Percentiles rank a stretch among this genome's conserved stretches.
Evolutionary conservation across 2,888 invertebrate species (phyloP).

Genomic region (Oxycera nigricornis): DNA sequence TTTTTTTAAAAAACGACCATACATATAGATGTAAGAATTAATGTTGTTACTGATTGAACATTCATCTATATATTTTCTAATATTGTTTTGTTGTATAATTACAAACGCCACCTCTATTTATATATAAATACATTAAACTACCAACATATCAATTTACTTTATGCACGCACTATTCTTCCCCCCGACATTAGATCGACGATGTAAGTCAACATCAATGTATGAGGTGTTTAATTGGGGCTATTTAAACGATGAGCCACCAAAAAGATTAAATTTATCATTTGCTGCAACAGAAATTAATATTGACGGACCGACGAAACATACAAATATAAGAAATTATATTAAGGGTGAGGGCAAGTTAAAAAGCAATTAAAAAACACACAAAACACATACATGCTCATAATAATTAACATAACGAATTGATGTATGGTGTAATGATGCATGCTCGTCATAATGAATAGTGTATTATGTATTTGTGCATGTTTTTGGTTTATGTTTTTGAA

Average conservation of each 20-base stretch:
- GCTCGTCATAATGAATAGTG: slow-evolving; percentile 8
- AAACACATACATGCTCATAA: slow-evolving; percentile 20
- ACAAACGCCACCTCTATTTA: slow-evolving; percentile 18
- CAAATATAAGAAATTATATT: slow-evolving; percentile 49
- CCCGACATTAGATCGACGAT: slow-evolving; percentile 55
- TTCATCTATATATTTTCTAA: background rate
- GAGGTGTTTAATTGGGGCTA: slow-evolving; percentile 74
- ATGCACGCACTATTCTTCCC: slow-evolving; percentile 48
- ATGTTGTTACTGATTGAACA: slow-evolving; percentile 20
- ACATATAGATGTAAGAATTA: slow-evolving; percentile 15
- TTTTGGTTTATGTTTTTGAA: background rate
- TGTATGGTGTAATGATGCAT: slow-evolving; percentile 12
- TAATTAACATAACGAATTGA: background rate
- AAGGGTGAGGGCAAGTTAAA: slow-evolving; percentile 59
- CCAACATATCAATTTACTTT: slow-evolving; percentile 45
- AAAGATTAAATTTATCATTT: slow-evolving; percentile 60
- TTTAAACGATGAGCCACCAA: slow-evolving; percentile 62
- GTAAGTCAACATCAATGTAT: slow-evolving; percentile 76
- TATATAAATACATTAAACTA: slow-evolving; percentile 25
- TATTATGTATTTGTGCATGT: slow-evolving; percentile 6
- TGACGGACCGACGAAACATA: slow-evolving; percentile 56
- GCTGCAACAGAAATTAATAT: slow-evolving; percentile 62
- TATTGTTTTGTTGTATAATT: background rate
- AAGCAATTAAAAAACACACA: background rate
- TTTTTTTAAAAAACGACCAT: background rate